Evolutionary conservation across 2,113 vertebrate species (phyloP).

Genomic region (Oncorhynchus nerka): DNA sequence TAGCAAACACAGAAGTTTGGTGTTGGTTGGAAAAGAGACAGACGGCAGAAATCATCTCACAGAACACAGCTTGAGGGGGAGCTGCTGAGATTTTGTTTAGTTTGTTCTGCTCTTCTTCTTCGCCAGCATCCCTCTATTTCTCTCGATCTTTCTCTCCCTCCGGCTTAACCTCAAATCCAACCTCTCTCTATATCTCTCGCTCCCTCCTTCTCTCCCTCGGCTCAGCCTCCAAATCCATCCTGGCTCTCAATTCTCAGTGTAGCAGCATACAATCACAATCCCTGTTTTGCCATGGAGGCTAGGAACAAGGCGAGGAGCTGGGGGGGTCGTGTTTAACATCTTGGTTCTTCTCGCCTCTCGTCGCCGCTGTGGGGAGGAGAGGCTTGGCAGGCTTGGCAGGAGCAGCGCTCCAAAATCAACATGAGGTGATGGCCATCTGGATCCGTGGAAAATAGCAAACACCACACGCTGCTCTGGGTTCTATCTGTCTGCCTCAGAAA

Average conservation of each 20-base stretch:
- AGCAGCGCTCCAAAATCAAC: constrained; percentile 50
- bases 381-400: constrained; percentile 38
- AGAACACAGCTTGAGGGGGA: not conserved
- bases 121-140: not conserved
- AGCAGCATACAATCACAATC: constrained; percentile 35
- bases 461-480: constrained; percentile 47
- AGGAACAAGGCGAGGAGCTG: constrained; percentile 42
- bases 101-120: not conserved
- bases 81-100: not conserved
- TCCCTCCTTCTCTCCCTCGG: not conserved
- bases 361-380: constrained; percentile 20
- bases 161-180: too few relatives aligned
- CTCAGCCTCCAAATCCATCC: constrained; percentile 6
- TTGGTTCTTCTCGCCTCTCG: constrained; percentile 36
- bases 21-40: not conserved
- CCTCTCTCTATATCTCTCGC: too few relatives aligned
- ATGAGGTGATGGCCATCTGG: constrained; percentile 62
- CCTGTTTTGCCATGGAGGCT: constrained; percentile 36
- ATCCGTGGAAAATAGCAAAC: constrained; percentile 50
- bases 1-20: not conserved
- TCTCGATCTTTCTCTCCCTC: too few relatives aligned
- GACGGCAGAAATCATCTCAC: not conserved
- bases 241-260: constrained; percentile 21
- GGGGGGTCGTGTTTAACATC: constrained; percentile 54
- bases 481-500: constrained; percentile 22